Evolutionary conservation across 2,888 invertebrate species (phyloP).

Genomic region (Cheilosia vulpina): DNA sequence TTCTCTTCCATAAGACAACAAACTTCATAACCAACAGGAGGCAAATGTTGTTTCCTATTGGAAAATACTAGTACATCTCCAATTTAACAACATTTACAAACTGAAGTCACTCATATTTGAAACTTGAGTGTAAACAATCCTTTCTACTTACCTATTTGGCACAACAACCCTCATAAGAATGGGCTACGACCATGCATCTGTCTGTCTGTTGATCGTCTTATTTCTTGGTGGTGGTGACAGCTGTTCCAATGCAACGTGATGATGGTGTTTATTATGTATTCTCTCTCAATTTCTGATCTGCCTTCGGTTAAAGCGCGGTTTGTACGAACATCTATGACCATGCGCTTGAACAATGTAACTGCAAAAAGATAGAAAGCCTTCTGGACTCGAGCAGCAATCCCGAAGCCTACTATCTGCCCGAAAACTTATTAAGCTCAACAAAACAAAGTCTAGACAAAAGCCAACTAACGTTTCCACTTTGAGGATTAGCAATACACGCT

Average conservation of each 20-base stretch:
- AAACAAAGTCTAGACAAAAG: neutral
- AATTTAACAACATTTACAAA: conserved; percentile 11
- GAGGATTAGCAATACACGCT: neutral
- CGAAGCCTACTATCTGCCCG: neutral
- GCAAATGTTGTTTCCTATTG: conserved; percentile 1
- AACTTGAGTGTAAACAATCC: conserved; percentile 19
- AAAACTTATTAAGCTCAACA: neutral
- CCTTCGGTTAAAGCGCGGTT: neutral
- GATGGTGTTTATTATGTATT: neutral
- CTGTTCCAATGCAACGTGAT: neutral
- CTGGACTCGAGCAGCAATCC: neutral
- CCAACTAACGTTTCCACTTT: neutral
- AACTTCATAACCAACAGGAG: conserved; percentile 5
- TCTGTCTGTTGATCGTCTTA: neutral
- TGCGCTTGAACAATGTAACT: neutral
- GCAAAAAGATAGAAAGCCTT: neutral
- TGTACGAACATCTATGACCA: neutral
- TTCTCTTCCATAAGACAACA: conserved; percentile 13
- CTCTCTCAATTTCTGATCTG: neutral
- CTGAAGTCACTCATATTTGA: conserved; percentile 16
- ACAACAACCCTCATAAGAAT: conserved; percentile 38
- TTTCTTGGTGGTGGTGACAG: neutral
- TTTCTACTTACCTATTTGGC: conserved; percentile 46
- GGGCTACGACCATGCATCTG: conserved; percentile 25
- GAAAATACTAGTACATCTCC: too few relatives aligned